Base-by-base conservation (phyloP, 2,888 invertebrate genomes). In the Macrosoma leucophasiata region DNA sequence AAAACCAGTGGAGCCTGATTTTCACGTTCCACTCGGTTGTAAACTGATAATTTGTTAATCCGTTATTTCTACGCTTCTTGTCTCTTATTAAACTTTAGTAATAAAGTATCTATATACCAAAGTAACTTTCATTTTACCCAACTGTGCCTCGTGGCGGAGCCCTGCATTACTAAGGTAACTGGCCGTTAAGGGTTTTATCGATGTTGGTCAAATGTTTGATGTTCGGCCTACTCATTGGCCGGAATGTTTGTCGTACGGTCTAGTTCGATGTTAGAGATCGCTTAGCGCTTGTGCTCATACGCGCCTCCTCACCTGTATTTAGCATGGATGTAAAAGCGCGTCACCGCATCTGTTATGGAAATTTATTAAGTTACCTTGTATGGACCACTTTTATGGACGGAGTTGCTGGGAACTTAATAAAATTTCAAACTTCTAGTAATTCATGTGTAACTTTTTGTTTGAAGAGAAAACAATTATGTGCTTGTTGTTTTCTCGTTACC, bases 71-170 rank as follows among this genome's bases (percentile, higher is more conserved):
- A 67, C 68, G 79, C 81, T 79, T 78, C 63, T 71, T 76, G 71
- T 73, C 72, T 68, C 67, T 63, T 58, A 51, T 67, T 62, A 69
- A 77, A 71, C 48, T 58, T 69, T 81, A 81, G 77, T 81, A 84
- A 82, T 84, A 82, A 84, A 82, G 71, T 81, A 78, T 75, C 71
- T 81, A 64, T 84, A 82, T 70, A 81, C 84, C 77, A 79, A 77
- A 79, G 76, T 81, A 69, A 76, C 71, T 81, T 82, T 84, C 63
- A 82, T 84, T 82, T 77, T 76, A 76, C 74, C 79, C 69, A 55
- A 59, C 67, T 62, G 65, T 67, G 76, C 74, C 65, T 63, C 74
- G 68, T 55, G 60, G 58, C 61, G 78, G 77, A 77, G 81, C 64
- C 71, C 79, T 67, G 73, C 72, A 61, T 52, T 61, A 31, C 52